A percentile compares a stretch with the other conserved stretches of the same genome.
phyloP scores from a whole-genome alignment of 1,140 invertebrate genomes.

The Papilio machaon region DNA sequence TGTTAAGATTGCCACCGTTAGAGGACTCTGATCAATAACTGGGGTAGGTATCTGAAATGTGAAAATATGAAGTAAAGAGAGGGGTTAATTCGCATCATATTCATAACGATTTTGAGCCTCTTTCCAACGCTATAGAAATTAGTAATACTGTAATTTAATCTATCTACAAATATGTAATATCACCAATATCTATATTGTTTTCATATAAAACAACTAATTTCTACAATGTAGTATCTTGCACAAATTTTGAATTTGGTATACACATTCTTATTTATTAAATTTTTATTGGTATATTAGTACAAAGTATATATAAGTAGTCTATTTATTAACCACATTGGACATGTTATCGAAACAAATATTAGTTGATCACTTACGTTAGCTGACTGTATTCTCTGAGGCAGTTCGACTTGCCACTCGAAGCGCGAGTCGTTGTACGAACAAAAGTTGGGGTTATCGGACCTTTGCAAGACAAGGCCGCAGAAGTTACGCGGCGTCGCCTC shows the following conservation, averaged over 20 bases:
- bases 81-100: neutral
- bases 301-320: neutral
- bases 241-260: too few species aligned
- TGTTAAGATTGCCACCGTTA: slow-evolving; percentile 87
- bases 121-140: too few species aligned
- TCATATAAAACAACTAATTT: too few species aligned
- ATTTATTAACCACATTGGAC: neutral
- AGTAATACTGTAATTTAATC: too few species aligned
- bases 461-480: slow-evolving; percentile 83
- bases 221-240: too few species aligned
- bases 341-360: neutral
- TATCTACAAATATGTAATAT: neutral
- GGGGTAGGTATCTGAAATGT: slow-evolving; percentile 41
- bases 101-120: too few species aligned
- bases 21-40: slow-evolving; percentile 40
- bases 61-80: neutral
- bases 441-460: slow-evolving; percentile 57
- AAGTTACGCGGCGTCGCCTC: slow-evolving; percentile 77
- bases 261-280: too few species aligned
- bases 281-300: too few species aligned
- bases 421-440: slow-evolving; percentile 66
- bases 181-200: neutral
- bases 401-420: slow-evolving; percentile 83
- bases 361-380: slow-evolving; percentile 8
- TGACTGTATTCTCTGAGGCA: slow-evolving; percentile 59